These are phyloP conservation scores for Nephotettix cincticeps DNA, from an alignment of 1,140 invertebrate species.

Conservation along the genomic window DNA sequence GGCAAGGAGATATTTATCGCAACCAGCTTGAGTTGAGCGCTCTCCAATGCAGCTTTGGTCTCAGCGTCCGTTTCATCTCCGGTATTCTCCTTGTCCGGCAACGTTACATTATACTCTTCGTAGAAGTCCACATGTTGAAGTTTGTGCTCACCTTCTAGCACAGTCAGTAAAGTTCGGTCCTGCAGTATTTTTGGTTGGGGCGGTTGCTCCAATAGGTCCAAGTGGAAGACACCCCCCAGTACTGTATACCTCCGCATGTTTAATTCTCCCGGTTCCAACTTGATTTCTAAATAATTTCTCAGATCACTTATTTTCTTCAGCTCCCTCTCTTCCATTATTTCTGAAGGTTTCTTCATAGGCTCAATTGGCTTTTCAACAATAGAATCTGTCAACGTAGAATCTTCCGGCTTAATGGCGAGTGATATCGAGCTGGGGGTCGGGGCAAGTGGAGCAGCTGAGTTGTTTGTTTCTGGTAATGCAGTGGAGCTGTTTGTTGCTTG, in stretches of 20 bases:
- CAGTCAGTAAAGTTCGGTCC: slow-evolving; percentile 34
- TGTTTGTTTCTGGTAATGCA: neutral
- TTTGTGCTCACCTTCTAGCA: slow-evolving; percentile 21
- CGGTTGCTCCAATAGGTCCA: slow-evolving; percentile 64
- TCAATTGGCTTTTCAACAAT: slow-evolving; percentile 41
- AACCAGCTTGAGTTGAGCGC: slow-evolving; percentile 26
- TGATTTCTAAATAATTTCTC: slow-evolving; percentile 44
- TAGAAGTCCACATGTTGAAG: slow-evolving; percentile 12
- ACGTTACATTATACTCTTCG: slow-evolving; percentile 8
- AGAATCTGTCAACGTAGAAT: neutral
- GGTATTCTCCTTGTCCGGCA: slow-evolving; percentile 16
- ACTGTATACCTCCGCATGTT: slow-evolving; percentile 66
- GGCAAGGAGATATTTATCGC: slow-evolving; percentile 57
- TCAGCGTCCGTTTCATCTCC: slow-evolving; percentile 5
- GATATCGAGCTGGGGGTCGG: neutral
- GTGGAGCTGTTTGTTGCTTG: too few species aligned
- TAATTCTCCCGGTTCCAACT: slow-evolving; percentile 53
- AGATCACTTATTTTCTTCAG: slow-evolving; percentile 39
- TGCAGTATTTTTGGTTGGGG: slow-evolving; percentile 55
- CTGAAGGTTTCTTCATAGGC: slow-evolving; percentile 17
- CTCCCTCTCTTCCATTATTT: slow-evolving; percentile 26
- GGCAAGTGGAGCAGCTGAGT: neutral
- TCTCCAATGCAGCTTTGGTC: neutral
- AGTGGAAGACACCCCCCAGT: slow-evolving; percentile 62
- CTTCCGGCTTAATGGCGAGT: neutral